Evolutionary conservation across 1,140 invertebrate genomes (phyloP).

Genomic region (Oryzaephilus surinamensis): DNA sequence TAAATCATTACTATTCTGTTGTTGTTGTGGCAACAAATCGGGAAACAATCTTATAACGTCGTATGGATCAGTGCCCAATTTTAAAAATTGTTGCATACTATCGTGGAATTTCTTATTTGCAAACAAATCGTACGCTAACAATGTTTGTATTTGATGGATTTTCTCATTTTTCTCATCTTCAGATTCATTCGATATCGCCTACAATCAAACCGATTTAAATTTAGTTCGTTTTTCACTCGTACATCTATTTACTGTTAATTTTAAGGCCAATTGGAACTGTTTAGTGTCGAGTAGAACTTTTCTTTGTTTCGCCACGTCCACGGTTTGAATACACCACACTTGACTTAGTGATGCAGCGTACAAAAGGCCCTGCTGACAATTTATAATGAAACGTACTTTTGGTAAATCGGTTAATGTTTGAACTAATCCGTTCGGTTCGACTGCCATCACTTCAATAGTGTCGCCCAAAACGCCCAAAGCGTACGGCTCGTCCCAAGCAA

Average conservation of each 20-base stretch:
- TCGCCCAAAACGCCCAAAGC: constrained; percentile 72
- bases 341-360: constrained; percentile 78
- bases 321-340: constrained; percentile 73
- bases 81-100: constrained; percentile 84
- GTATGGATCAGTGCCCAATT: constrained; percentile 82
- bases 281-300: constrained; percentile 72
- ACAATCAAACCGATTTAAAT: constrained; percentile 28
- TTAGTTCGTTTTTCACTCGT: background rate
- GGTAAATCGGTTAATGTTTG: constrained; percentile 64
- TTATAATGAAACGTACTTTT: constrained; percentile 52
- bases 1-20: constrained; percentile 41
- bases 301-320: constrained; percentile 73
- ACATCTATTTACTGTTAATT: constrained; percentile 65
- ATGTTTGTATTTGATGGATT: constrained; percentile 77
- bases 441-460: constrained; percentile 55
- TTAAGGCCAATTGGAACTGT: constrained; percentile 88
- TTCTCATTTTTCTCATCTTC: constrained; percentile 70
- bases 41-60: constrained; percentile 93
- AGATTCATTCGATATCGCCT: constrained; percentile 77
- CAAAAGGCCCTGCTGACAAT: constrained; percentile 62
- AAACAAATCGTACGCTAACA: constrained; percentile 86
- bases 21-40: constrained; percentile 69
- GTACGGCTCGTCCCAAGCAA: constrained; percentile 87
- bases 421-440: constrained; percentile 56
- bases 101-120: constrained; percentile 76